Evolutionary conservation across 2,113 vertebrate species (phyloP).

Genomic region (Orthonyx spaldingii): DNA sequence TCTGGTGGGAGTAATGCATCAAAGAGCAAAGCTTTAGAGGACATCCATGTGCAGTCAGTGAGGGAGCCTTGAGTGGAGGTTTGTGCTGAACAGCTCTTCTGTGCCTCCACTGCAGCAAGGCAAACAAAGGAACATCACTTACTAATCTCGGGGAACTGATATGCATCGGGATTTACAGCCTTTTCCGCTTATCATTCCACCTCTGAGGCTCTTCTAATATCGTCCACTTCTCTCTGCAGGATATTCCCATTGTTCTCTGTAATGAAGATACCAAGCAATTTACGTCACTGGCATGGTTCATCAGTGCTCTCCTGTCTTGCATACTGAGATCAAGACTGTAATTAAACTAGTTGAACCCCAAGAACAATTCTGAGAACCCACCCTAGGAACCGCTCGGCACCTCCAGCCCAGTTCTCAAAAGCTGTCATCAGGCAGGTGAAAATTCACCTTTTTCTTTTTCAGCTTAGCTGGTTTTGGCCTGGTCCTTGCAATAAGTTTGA

Average conservation of each 20-base stretch:
- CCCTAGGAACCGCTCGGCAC: not conserved
- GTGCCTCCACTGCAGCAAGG: not conserved
- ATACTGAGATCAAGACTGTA: not conserved
- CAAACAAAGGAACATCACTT: not conserved
- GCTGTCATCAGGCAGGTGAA: not conserved
- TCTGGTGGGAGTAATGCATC: not conserved
- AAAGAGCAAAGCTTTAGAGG: not conserved
- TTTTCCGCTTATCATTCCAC: not conserved
- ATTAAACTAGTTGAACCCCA: not conserved
- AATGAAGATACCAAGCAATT: not conserved
- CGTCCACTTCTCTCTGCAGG: fast-evolving
- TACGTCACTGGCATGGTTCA: not conserved
- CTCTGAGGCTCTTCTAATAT: not conserved
- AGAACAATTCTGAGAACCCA: not conserved
- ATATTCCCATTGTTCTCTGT: not conserved
- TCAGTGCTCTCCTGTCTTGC: not conserved
- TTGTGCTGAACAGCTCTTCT: not conserved
- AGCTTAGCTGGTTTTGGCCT: not conserved
- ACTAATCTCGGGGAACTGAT: not conserved
- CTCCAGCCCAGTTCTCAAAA: not conserved
- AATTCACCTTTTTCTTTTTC: not conserved
- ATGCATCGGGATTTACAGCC: not conserved
- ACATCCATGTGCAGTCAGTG: fast-evolving
- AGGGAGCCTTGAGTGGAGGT: not conserved
- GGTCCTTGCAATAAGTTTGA: not conserved